phyloP scores from a whole-genome alignment of 2,888 invertebrate genomes.

The Crematogaster levior region DNA sequence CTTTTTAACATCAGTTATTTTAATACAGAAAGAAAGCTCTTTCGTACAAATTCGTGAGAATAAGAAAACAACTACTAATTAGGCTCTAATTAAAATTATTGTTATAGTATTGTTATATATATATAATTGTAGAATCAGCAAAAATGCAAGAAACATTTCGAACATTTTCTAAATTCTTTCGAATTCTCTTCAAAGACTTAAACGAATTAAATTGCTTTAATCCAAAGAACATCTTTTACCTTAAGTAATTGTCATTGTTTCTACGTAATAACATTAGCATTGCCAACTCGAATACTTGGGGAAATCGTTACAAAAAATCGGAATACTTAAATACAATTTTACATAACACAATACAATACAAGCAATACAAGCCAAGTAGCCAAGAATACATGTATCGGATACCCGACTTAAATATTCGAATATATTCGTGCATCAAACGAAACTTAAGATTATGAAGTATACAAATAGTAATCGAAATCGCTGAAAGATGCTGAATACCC shows the following conservation, averaged over 20 bases:
- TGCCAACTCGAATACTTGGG: neutral
- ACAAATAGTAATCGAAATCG: slow-evolving; percentile 23
- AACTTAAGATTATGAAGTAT: neutral
- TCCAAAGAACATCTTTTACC: neutral
- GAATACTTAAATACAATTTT: neutral
- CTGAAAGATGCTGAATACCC: neutral
- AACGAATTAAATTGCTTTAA: neutral
- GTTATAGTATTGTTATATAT: neutral
- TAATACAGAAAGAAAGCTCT: neutral
- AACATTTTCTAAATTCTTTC: neutral
- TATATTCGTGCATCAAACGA: neutral
- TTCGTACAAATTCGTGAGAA: neutral
- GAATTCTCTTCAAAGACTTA: neutral
- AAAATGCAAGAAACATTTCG: neutral
- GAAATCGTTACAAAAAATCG: neutral
- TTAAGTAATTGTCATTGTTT: neutral
- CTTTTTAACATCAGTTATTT: slow-evolving; percentile 13
- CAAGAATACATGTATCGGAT: neutral
- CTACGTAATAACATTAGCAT: neutral
- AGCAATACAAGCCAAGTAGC: too few relatives aligned
- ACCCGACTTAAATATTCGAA: neutral
- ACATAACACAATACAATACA: too few relatives aligned
- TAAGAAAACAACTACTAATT: neutral
- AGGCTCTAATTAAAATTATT: neutral
- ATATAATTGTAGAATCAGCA: neutral